Percentiles rank a stretch among this genome's conserved stretches.
phyloP scores from a whole-genome alignment of 2,888 invertebrate genomes.

The Frankliniella intonsa region DNA sequence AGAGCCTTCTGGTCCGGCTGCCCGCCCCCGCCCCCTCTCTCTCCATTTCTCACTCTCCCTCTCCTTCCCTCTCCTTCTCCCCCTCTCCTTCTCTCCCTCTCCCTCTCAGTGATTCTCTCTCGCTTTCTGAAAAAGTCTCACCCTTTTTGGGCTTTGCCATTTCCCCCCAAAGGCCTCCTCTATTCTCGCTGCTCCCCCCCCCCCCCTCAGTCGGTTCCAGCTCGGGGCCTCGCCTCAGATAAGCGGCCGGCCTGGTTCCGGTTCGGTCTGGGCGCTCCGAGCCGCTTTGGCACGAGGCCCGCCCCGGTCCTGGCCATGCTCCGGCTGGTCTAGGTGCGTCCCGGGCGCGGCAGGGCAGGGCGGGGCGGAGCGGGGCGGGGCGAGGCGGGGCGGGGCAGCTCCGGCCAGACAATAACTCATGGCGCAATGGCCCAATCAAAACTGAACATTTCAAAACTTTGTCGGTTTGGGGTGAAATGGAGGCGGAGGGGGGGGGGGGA shows the following conservation, averaged over 20 bases:
- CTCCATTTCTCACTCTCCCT: not conserved
- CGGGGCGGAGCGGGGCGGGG: not conserved
- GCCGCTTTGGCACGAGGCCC: not conserved
- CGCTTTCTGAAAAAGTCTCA: too few relatives aligned
- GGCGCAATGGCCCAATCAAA: slow-evolving; percentile 18
- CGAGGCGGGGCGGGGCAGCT: not conserved
- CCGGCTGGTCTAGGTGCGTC: not conserved
- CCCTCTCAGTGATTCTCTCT: not conserved
- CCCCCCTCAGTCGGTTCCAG: too few relatives aligned
- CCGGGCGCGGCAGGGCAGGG: not conserved
- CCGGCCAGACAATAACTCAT: slow-evolving; percentile 3
- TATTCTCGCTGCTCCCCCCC: too few relatives aligned
- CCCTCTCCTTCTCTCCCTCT: not conserved
- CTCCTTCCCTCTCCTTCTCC: not conserved
- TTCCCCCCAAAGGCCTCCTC: too few relatives aligned
- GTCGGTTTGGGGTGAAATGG: not conserved
- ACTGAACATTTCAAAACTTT: not conserved
- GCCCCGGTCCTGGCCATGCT: not conserved
- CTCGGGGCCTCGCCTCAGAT: not conserved
- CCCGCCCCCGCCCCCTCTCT: not conserved
- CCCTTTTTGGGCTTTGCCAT: too few relatives aligned
- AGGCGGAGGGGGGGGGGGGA: not conserved
- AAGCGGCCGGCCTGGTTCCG: not conserved
- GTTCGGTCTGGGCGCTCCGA: not conserved
- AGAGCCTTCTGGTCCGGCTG: too few relatives aligned